Conservation (phyloP, 2,113 vertebrate species). For the Tupaia chinensis region DNA sequence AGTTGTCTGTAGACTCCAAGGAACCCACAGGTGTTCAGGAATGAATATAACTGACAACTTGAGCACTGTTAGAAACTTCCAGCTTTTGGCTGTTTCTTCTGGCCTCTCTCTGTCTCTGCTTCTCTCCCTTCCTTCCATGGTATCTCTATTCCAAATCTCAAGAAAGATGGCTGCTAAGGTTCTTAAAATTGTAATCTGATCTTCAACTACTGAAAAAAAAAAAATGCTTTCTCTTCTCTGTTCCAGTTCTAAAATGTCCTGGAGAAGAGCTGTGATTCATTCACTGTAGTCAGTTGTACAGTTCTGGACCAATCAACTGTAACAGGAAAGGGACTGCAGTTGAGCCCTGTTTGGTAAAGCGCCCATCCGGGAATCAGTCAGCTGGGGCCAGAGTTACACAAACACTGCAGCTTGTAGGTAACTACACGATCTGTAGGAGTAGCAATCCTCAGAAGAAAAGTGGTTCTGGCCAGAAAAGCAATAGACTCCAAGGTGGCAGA, state of each 20-base stretch:
- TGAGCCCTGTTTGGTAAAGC: background rate
- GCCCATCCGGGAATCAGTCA: background rate
- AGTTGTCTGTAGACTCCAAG: background rate
- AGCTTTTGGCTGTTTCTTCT: background rate
- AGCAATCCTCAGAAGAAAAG: background rate
- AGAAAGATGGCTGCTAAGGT: background rate
- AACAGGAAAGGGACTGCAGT: background rate
- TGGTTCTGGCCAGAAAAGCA: background rate
- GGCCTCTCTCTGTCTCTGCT: background rate
- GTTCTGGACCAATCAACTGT: background rate
- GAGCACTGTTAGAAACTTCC: background rate
- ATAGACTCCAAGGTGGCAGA: background rate
- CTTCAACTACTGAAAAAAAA: background rate
- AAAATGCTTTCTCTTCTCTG: background rate
- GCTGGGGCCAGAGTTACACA: background rate
- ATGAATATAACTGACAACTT: background rate
- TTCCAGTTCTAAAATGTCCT: background rate
- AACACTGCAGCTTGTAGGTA: background rate
- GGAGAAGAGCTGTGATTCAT: background rate
- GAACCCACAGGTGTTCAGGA: background rate
- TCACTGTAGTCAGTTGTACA: background rate
- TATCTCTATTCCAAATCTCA: background rate
- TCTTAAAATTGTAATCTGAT: background rate
- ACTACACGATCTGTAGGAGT: fast-evolving
- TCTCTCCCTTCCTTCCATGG: background rate